These are phyloP conservation scores for Pachyramphus minor DNA, from an alignment of 2,113 vertebrate species.

Conservation along the genomic window DNA sequence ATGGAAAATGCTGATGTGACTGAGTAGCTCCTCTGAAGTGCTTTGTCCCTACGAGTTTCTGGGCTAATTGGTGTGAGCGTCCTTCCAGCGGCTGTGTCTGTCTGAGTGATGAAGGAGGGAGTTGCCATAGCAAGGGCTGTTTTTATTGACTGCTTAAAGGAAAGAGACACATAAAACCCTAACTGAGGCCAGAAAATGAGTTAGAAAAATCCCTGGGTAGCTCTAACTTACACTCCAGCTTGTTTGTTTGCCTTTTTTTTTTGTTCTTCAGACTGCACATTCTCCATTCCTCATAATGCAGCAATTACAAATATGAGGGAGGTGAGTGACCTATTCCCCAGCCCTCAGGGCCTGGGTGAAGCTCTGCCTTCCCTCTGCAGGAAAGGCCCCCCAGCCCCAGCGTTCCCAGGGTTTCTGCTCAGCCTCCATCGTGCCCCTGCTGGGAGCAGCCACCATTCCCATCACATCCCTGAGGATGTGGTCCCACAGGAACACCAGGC, in stretches of 20 bases:
- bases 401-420: neutral
- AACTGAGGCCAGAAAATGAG: constrained; percentile 34
- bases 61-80: neutral
- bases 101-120: neutral
- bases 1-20: neutral
- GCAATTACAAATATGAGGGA: constrained; percentile 21
- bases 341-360: neutral
- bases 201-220: constrained; percentile 49
- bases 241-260: neutral
- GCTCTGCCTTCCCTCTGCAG: neutral
- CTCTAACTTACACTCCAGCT: neutral
- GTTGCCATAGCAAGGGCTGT: constrained; percentile 61
- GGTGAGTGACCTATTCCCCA: neutral
- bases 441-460: neutral
- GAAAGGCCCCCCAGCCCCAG: neutral
- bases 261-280: neutral
- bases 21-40: neutral
- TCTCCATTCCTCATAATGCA: neutral
- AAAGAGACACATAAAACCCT: constrained; percentile 53
- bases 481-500: accelerated
- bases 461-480: accelerated
- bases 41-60: neutral
- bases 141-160: constrained; percentile 60
- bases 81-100: neutral
- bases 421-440: neutral